Evolutionary conservation across 2,888 invertebrate species (phyloP), one percentile per base, ranked within the genome.

Genomic region (Rhingia rostrata): DNA sequence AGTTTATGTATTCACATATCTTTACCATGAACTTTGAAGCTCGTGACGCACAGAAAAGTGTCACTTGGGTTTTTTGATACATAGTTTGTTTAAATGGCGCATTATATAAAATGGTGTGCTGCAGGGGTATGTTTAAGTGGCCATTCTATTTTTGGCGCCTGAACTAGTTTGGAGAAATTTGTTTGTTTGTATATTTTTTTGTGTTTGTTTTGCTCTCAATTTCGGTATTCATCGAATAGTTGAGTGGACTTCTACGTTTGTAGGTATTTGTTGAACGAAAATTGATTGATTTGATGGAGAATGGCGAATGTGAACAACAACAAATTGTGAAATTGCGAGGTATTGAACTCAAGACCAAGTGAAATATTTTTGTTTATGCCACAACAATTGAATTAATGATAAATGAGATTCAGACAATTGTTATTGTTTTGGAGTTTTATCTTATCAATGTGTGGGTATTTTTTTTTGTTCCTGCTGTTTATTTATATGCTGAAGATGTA

Each of bases 101-200:
- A 33, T 54, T 56, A 54, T 61, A 74, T 61, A 43, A 60, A 72
- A 37, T 12, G 37, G 3, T 7, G 43, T 45, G 41, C 80, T 67
- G 41, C 56, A 80, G 67, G 67, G 60, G 54, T 69, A 43, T 56
- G 53, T 58, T 49, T 22, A 56, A 43, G 58, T 54, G 63, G 56
- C 63, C 37, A 43, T 69, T 75, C 54, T 81, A 74, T 81, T 69
- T 74, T 74, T 37, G 69, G 58, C 43, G 51, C 60, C 58, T 60
- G 66, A 66, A 75, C 58, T 60, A 75, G 66, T 60, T 60, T 60
- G 66, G 49, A 67, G 75, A 66, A 64, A 66, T 74, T 41, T 74
- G 12, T 47, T 6, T 47, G 22, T 47, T 12, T 39, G 39, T 37
- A 4, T 43, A 41, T 37, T 61, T 51, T 60, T 49, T 39, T n/a